Evolutionary conservation across 2,113 vertebrate species (phyloP).

Genomic region (Globicephala melas): DNA sequence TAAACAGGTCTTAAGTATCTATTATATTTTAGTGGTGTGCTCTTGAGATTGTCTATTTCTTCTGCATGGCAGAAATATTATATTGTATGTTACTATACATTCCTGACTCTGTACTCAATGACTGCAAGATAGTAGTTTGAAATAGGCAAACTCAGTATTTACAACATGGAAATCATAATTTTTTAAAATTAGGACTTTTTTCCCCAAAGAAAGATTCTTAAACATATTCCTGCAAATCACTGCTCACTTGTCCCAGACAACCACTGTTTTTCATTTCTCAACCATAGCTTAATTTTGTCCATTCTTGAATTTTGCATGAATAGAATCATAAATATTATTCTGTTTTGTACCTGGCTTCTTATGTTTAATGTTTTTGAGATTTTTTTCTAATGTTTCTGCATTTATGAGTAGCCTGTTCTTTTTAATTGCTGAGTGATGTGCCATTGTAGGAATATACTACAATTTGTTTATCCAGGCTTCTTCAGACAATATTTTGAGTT

Average conservation of each 20-base stretch:
- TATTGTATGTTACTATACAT: background rate
- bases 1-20: background rate
- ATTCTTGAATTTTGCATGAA: background rate
- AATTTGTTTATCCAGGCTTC: background rate
- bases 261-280: background rate
- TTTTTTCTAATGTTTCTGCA: background rate
- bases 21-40: background rate
- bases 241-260: background rate
- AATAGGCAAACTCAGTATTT: background rate
- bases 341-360: background rate
- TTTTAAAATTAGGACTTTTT: background rate
- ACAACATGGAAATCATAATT: background rate
- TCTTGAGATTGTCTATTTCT: background rate
- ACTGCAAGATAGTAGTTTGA: background rate
- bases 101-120: background rate
- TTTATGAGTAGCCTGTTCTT: background rate
- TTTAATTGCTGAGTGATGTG: background rate
- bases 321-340: background rate
- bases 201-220: background rate
- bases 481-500: background rate
- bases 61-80: background rate
- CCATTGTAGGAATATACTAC: background rate
- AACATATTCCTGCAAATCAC: background rate
- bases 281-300: background rate
- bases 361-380: background rate